Percentiles rank a stretch among this genome's conserved stretches.
These are phyloP conservation scores for Aporrectodea caliginosa DNA, from an alignment of 1,140 invertebrate genomes.

Conservation along the genomic window DNA sequence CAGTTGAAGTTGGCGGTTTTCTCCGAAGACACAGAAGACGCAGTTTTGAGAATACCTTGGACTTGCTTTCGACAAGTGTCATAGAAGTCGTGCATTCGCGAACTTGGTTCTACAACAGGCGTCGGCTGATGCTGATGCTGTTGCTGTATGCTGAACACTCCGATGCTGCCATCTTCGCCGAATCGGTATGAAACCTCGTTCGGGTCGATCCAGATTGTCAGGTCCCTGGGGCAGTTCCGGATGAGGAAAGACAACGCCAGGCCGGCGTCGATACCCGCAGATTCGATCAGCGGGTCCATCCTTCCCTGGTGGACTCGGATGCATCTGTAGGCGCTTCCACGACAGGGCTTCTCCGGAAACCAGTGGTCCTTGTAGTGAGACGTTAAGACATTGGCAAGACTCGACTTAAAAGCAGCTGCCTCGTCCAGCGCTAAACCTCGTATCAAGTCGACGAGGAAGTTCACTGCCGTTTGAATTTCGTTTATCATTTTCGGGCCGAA, in stretches of 20 bases:
- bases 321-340: constrained; percentile 66
- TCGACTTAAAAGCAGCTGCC: constrained; percentile 60
- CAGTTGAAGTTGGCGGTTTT: neutral
- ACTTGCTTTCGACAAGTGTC: neutral
- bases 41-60: neutral
- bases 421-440: constrained; percentile 58
- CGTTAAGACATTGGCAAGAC: constrained; percentile 59
- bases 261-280: constrained; percentile 61
- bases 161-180: constrained; percentile 69
- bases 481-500: too few species aligned
- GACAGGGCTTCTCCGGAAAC: constrained; percentile 65
- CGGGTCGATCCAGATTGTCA: constrained; percentile 70
- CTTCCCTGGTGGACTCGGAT: constrained; percentile 64
- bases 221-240: constrained; percentile 63
- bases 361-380: constrained; percentile 64
- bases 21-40: neutral
- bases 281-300: constrained; percentile 64
- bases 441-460: constrained; percentile 64
- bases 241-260: constrained; percentile 56
- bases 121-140: neutral
- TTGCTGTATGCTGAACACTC: constrained; percentile 60
- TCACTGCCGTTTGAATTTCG: constrained; percentile 64
- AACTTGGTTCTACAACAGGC: neutral
- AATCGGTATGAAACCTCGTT: constrained; percentile 66
- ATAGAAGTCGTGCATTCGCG: neutral